Conservation (phyloP, 2,797 vertebrate genomes). For the Phoebastria nigripes region DNA sequence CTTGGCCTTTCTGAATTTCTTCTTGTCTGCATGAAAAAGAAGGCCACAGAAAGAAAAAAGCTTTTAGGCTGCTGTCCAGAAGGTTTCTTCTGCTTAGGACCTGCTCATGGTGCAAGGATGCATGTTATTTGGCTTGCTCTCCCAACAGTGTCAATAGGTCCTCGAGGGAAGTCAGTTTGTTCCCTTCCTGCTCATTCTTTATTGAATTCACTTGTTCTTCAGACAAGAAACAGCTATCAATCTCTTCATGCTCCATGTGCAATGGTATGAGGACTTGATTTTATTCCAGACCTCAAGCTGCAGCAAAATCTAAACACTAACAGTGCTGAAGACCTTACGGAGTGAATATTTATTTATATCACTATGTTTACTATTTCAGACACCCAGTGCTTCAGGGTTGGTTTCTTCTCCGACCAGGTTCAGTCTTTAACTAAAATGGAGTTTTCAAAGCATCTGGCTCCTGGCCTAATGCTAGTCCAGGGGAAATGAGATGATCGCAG, state of each 20-base stretch:
- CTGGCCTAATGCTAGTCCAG: neutral
- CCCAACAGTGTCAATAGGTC: rapidly evolving
- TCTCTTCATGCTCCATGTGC: neutral
- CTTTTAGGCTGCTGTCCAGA: neutral
- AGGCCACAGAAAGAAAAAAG: neutral
- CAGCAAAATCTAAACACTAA: neutral
- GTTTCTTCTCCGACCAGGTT: neutral
- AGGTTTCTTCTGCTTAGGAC: neutral
- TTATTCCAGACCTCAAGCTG: neutral
- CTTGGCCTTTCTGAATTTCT: neutral
- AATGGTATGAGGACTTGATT: neutral
- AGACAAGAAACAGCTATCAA: neutral
- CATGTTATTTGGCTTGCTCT: rapidly evolving
- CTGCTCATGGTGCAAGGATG: rapidly evolving
- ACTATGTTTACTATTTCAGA: neutral
- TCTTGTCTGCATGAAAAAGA: neutral
- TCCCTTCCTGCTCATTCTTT: neutral
- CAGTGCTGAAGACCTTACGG: neutral
- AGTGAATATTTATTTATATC: neutral
- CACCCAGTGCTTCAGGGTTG: neutral
- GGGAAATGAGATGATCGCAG: conserved; percentile 15
- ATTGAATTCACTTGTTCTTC: neutral
- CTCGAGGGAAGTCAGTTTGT: neutral
- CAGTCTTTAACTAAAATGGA: neutral
- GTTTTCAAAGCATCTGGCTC: conserved; percentile 5